These are phyloP conservation scores for Melipona beecheii DNA, from an alignment of 2,888 invertebrate species.

Conservation along the genomic window DNA sequence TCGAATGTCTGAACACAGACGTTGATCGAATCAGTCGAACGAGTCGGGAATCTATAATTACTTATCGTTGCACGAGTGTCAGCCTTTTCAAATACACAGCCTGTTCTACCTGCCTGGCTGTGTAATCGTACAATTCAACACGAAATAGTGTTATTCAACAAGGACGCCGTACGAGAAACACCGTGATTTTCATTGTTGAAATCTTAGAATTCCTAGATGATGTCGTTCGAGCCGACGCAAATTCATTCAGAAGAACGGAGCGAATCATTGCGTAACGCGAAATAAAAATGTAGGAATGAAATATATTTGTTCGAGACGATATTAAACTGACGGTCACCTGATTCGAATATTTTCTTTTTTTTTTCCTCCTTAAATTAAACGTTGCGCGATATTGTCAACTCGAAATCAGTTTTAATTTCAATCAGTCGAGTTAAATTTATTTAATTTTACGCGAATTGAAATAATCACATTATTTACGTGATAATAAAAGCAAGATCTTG, in stretches of 20 bases:
- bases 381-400: too few relatives aligned
- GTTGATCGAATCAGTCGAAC: conserved; percentile 2
- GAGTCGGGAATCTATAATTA: background rate
- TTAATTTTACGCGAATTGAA: too few relatives aligned
- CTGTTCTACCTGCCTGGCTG: background rate
- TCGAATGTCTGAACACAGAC: background rate
- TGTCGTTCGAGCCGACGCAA: conserved; percentile 5
- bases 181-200: conserved; percentile 44
- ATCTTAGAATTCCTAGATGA: conserved; percentile 40
- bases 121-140: conserved; percentile 24
- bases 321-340: too few relatives aligned
- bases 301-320: background rate
- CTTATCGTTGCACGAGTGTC: background rate
- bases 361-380: too few relatives aligned
- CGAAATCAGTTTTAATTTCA: too few relatives aligned
- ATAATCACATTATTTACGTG: too few relatives aligned
- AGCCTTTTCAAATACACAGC: background rate
- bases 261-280: background rate
- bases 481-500: too few relatives aligned
- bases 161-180: conserved; percentile 19
- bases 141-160: conserved; percentile 20
- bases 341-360: background rate
- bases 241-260: conserved; percentile 15
- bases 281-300: background rate
- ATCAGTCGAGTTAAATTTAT: too few relatives aligned